Evolutionary conservation across 2,888 invertebrate genomes (phyloP).

Genomic region (Athalia rosae): DNA sequence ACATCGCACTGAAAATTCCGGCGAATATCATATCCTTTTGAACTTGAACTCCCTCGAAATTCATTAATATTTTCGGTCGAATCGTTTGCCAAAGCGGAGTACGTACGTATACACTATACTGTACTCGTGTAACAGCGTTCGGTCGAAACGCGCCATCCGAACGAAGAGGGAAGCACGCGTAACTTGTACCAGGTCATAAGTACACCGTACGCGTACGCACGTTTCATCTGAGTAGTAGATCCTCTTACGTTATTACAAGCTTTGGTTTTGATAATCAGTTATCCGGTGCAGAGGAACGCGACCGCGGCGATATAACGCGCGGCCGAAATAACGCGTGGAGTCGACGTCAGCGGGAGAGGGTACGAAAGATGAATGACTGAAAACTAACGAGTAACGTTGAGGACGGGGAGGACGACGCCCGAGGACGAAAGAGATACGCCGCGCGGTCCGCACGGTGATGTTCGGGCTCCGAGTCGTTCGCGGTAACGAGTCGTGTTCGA

Average conservation of each 20-base stretch:
- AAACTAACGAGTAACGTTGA: slow-evolving; percentile 20
- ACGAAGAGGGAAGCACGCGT: neutral
- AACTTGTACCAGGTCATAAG: neutral
- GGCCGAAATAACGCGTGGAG: neutral
- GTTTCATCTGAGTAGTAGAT: slow-evolving; percentile 28
- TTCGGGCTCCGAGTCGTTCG: no score
- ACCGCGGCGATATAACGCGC: neutral
- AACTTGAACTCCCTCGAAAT: neutral
- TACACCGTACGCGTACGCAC: neutral
- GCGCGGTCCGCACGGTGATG: no score
- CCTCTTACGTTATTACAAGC: slow-evolving; percentile 30
- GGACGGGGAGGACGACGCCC: no score
- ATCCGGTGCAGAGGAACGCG: neutral
- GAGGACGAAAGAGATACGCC: neutral
- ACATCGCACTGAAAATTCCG: neutral
- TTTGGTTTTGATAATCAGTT: slow-evolving; percentile 42
- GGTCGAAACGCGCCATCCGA: no score
- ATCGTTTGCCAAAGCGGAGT: slow-evolving; percentile 5
- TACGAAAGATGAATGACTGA: neutral
- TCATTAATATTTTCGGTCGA: slow-evolving; percentile 28
- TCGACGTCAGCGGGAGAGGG: neutral
- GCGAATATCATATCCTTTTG: slow-evolving; percentile 2
- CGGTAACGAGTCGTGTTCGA: no score
- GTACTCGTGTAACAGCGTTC: no score
- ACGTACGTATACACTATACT: neutral